Evolutionary conservation across 2,888 invertebrate genomes (phyloP).

Genomic region (Pyralis farinalis): DNA sequence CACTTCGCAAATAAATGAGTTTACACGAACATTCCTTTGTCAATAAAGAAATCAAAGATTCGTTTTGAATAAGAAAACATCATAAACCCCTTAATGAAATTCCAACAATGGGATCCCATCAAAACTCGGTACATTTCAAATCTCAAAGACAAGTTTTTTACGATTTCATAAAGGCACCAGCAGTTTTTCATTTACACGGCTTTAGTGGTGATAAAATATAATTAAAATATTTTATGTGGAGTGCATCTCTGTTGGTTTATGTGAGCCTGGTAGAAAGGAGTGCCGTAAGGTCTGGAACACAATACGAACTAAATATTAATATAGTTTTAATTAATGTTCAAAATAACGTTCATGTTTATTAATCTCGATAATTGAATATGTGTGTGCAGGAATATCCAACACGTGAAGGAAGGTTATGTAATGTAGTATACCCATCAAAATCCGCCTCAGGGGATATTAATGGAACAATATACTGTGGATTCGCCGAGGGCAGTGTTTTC

Average conservation of each 20-base stretch:
- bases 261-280: conserved; percentile 54
- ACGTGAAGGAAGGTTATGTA: no score
- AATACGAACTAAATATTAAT: conserved; percentile 19
- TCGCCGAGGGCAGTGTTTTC: no score
- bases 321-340: no score
- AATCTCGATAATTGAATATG: no score
- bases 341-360: no score
- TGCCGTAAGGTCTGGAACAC: conserved; percentile 35
- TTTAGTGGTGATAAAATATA: conserved; percentile 80
- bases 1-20: no score
- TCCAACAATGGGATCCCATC: conserved; percentile 69
- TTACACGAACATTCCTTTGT: conserved; percentile 1
- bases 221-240: conserved; percentile 79
- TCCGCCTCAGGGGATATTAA: no score
- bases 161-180: conserved; percentile 73
- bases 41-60: conserved; percentile 19
- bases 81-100: conserved; percentile 56
- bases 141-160: conserved; percentile 75
- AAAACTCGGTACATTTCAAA: conserved; percentile 47
- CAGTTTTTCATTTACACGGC: conserved; percentile 80
- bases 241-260: conserved; percentile 68
- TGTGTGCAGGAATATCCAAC: no score
- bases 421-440: no score
- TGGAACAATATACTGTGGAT: no score
- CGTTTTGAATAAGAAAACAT: conserved; percentile 18